Conservation (phyloP, 1,140 invertebrate genomes). For the Scaptomyza hsui region DNA sequence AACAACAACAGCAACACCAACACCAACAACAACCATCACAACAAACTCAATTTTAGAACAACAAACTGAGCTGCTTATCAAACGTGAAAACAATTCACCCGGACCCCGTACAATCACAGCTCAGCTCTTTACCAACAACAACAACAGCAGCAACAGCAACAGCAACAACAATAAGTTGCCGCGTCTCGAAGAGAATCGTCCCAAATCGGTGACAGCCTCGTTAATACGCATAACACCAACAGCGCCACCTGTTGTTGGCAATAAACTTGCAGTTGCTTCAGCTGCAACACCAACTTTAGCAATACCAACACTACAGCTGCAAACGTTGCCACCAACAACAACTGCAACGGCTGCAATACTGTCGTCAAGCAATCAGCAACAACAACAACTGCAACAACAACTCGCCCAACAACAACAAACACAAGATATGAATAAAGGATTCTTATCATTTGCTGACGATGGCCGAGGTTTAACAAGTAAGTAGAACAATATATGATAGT, state of each 20-base stretch:
- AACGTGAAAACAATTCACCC: slow-evolving; percentile 66
- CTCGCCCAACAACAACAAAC: slow-evolving; percentile 87
- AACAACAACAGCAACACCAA: slow-evolving; percentile 20
- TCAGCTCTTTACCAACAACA: slow-evolving; percentile 46
- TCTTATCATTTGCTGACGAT: slow-evolving; percentile 94
- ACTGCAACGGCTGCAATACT: slow-evolving; percentile 70
- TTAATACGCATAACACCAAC: slow-evolving; percentile 64
- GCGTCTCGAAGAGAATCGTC: slow-evolving; percentile 69
- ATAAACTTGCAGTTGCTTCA: slow-evolving; percentile 6
- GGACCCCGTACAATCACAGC: slow-evolving; percentile 66
- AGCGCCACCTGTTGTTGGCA: slow-evolving; percentile 18
- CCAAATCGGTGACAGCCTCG: slow-evolving; percentile 82
- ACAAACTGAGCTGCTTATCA: slow-evolving; percentile 54
- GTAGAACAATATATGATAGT: slow-evolving; percentile 85
- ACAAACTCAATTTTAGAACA: no score
- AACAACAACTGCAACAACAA: slow-evolving; percentile 56
- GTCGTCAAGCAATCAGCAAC: slow-evolving; percentile 60
- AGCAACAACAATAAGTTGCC: slow-evolving; percentile 30
- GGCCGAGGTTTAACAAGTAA: slow-evolving; percentile 93
- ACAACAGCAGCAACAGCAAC: slow-evolving; percentile 26
- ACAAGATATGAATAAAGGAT: slow-evolving; percentile 97
- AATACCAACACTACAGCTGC: neutral
- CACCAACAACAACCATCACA: slow-evolving; percentile 35
- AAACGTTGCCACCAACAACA: slow-evolving; percentile 61
- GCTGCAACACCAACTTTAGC: slow-evolving; percentile 13